These are phyloP conservation scores for Smutsia gigantea DNA, from an alignment of 2,797 vertebrate species.

Conservation along the genomic window DNA sequence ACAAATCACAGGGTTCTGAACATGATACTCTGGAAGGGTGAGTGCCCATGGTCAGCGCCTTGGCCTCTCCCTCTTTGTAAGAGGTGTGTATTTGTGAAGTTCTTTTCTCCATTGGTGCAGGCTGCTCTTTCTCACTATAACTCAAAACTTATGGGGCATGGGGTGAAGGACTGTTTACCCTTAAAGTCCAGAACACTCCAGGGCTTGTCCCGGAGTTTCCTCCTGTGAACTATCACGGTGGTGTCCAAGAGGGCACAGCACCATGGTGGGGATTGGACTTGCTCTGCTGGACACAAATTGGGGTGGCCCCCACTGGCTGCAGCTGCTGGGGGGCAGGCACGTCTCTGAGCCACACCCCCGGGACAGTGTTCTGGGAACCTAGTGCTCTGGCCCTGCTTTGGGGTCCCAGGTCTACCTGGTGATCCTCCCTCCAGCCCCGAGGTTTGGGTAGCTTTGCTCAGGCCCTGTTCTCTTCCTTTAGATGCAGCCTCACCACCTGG, in stretches of 20 bases:
- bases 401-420: neutral
- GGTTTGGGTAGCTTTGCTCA: neutral
- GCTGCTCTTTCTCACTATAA: neutral
- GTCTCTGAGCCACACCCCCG: neutral
- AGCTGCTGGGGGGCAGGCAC: neutral
- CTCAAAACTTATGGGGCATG: neutral
- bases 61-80: neutral
- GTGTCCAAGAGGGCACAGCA: neutral
- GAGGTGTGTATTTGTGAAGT: neutral
- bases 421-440: neutral
- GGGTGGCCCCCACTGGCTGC: neutral
- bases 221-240: neutral
- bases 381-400: neutral
- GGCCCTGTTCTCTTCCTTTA: neutral
- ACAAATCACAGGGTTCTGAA: neutral
- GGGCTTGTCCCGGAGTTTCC: neutral
- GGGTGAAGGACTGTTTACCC: neutral
- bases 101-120: neutral
- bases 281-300: neutral
- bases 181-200: neutral
- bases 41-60: no score
- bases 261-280: neutral
- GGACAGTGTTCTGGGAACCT: neutral
- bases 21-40: neutral
- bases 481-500: neutral